phyloP scores from a whole-genome alignment of 1,140 invertebrate species.

The Heliconius hermathena region DNA sequence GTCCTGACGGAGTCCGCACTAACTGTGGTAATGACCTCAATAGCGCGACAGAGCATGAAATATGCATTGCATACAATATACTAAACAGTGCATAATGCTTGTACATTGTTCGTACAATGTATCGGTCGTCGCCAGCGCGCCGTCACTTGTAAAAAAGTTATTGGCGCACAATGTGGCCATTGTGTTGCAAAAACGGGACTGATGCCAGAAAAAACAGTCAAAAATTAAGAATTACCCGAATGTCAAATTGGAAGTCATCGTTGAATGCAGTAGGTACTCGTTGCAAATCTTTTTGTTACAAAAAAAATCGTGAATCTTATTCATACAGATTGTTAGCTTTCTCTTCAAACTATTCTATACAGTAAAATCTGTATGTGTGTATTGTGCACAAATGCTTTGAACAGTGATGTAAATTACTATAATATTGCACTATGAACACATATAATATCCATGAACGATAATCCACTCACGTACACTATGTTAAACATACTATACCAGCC shows the following conservation, averaged over 20 bases:
- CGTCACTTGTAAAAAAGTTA: conserved; percentile 42
- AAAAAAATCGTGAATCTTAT: not conserved
- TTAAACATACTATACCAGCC: not conserved
- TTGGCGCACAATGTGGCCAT: conserved; percentile 45
- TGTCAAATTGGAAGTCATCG: conserved; percentile 18
- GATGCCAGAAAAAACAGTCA: conserved; percentile 37
- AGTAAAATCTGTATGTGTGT: not conserved
- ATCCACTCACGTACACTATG: conserved; percentile 16
- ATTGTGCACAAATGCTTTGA: not conserved
- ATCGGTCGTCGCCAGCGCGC: conserved; percentile 34
- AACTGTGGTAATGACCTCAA: conserved; percentile 37
- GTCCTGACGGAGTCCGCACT: conserved; percentile 31
- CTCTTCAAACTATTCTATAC: not conserved
- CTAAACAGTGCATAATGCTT: conserved; percentile 33
- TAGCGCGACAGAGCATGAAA: conserved; percentile 27
- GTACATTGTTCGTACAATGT: conserved; percentile 36
- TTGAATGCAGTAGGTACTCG: not conserved
- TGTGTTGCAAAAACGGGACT: conserved; percentile 41
- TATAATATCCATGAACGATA: conserved; percentile 5
- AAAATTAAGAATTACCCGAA: conserved; percentile 40
- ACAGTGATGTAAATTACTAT: not conserved
- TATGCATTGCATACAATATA: conserved; percentile 31
- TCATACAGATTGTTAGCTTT: not conserved
- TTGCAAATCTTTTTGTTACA: not conserved
- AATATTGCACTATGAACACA: not conserved